Evolutionary conservation across 2,797 vertebrate species (phyloP), one percentile per base, ranked within the genome.

Genomic region (Muscicapa striata): DNA sequence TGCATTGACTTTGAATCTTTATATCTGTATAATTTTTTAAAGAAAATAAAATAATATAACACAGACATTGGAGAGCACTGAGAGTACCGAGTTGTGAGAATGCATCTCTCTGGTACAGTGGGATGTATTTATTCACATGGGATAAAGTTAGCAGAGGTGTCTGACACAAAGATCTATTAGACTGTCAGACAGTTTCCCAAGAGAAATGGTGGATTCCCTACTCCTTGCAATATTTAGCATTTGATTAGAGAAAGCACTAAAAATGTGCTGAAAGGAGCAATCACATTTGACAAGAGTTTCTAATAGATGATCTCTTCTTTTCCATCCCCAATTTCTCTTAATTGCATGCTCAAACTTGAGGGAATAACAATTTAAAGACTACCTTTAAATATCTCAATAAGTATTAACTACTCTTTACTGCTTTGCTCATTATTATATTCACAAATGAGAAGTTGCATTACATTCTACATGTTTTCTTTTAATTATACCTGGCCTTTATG

Each of bases 151-250:
- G 52, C 52, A 90, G 78, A 89, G 55, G 22, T 90, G 57, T 84
- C 86, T 94, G 77, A 76, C 84, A 84, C 80, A 66, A 54, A 90
- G 70, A 93, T 93, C 94, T 95, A 89, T 93, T 90, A 95, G 70
- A 40, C 74, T 95, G 90, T 95, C 84, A 91, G 24, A 21, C 15
- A 89, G 70, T 75, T 48, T 96, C 92, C 75, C 78, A 59, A 26
- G 93, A 80, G 87, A 88, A 94, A 84, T 49, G 15, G 54, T 79
- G 67, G 82, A 94, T 90, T 94, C 73, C 85, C 72, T 93, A 62
- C 54, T 69, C 43, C 36, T 91, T 49, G 34, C 70, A 94, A 82
- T 94, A 84, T 84, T 95, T 94, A 94, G 78, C 54, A 76, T 93
- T 93, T 89, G 49, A 87, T 90, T 94, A 94, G 58, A 94, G 77